Evolutionary conservation across 1,140 invertebrate species (phyloP).

Genomic region (Arion vulgaris): DNA sequence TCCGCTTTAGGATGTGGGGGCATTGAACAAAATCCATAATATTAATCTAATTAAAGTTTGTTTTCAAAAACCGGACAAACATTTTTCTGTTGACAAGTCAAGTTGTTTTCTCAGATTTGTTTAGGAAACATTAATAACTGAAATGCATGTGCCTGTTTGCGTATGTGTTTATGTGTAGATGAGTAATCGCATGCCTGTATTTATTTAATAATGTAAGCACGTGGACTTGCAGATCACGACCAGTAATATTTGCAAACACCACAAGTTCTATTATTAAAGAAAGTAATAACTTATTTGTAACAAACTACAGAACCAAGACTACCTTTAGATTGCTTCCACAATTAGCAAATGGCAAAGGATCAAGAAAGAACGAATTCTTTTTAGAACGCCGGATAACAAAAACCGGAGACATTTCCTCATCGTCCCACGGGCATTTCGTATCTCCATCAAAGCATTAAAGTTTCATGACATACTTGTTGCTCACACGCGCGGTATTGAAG

Average conservation of each 20-base stretch:
- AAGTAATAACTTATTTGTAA: background rate
- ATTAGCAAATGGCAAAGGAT: conserved; percentile 14
- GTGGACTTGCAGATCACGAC: background rate
- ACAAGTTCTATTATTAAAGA: background rate
- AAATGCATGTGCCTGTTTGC: no score
- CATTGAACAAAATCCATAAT: no score
- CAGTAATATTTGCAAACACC: background rate
- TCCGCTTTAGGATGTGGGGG: no score
- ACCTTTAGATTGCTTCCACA: background rate
- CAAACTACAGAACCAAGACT: background rate
- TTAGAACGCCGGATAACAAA: background rate
- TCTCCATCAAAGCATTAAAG: conserved; percentile 1
- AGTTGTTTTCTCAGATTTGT: no score
- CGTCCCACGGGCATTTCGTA: conserved; percentile 1
- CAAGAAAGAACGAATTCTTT: conserved; percentile 3
- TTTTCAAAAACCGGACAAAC: no score
- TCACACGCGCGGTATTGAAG: background rate
- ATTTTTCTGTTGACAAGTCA: no score
- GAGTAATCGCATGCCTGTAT: no score
- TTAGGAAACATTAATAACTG: no score
- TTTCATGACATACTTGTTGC: conserved; percentile 11
- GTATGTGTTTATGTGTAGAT: no score
- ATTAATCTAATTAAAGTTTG: no score
- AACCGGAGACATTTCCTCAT: conserved; percentile 5
- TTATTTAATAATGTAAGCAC: no score